These are phyloP conservation scores for Mimas tiliae DNA, from an alignment of 2,888 invertebrate genomes.

Conservation along the genomic window DNA sequence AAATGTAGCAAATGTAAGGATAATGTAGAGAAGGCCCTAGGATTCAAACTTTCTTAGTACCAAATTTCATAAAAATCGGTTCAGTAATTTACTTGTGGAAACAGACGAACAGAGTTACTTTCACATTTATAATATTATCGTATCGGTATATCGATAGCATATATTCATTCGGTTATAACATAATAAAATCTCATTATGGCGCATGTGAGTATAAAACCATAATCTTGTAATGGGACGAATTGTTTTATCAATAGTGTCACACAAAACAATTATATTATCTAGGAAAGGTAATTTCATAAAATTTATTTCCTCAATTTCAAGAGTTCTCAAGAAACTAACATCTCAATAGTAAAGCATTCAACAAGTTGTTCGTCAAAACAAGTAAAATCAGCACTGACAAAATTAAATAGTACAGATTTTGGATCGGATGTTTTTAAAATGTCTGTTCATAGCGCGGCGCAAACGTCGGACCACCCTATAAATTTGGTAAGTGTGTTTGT, in stretches of 20 bases:
- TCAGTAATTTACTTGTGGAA: too few relatives aligned
- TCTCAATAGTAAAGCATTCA: background rate
- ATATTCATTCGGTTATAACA: too few relatives aligned
- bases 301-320: background rate
- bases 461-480: constrained; percentile 69
- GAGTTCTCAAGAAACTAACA: background rate
- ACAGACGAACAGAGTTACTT: too few relatives aligned
- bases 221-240: too few relatives aligned
- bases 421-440: constrained; percentile 28
- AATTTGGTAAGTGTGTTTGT: constrained; percentile 53
- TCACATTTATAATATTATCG: too few relatives aligned
- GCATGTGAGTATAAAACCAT: too few relatives aligned
- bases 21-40: too few relatives aligned
- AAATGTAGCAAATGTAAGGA: too few relatives aligned
- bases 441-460: constrained; percentile 41
- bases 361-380: background rate
- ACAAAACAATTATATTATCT: background rate
- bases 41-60: too few relatives aligned
- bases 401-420: background rate
- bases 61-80: too few relatives aligned
- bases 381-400: constrained; percentile 3
- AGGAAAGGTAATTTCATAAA: background rate
- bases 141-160: background rate
- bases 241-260: background rate
- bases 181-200: too few relatives aligned